A percentile compares a stretch with the other conserved stretches of the same genome.
Evolutionary conservation across 1,140 invertebrate genomes (phyloP).

Genomic region (Heliconius nattereri): DNA sequence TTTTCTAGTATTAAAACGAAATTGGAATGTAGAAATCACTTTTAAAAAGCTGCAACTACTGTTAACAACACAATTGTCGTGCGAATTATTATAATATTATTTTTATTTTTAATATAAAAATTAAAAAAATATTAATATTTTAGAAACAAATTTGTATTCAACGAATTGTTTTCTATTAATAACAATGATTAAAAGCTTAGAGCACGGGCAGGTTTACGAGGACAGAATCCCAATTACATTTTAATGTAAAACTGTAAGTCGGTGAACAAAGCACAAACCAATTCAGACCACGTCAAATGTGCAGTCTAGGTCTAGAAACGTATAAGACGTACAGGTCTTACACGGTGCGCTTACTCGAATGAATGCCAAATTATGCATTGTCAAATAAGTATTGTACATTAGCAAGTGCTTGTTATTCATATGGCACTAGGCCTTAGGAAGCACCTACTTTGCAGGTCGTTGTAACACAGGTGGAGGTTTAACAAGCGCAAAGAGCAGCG

Average conservation of each 20-base stretch:
- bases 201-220: neutral
- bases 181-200: slow-evolving; percentile 7
- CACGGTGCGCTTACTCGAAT: neutral
- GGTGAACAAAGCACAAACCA: neutral
- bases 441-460: slow-evolving; percentile 51
- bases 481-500: slow-evolving; percentile 64
- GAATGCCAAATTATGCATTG: slow-evolving; percentile 39
- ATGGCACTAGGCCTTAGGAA: slow-evolving; percentile 50
- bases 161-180: slow-evolving; percentile 6
- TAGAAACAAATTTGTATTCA: neutral
- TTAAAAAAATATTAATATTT: neutral
- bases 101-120: neutral
- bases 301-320: neutral
- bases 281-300: neutral
- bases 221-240: neutral
- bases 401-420: slow-evolving; percentile 60
- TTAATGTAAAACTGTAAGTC: slow-evolving; percentile 2
- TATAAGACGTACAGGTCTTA: neutral
- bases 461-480: slow-evolving; percentile 50
- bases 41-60: neutral
- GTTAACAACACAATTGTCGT: too few relatives aligned
- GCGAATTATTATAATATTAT: neutral
- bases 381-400: slow-evolving; percentile 65
- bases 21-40: neutral
- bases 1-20: neutral